A percentile compares a stretch with the other conserved stretches of the same genome.
phyloP scores from a whole-genome alignment of 2,113 vertebrate genomes.

The Calonectris borealis region DNA sequence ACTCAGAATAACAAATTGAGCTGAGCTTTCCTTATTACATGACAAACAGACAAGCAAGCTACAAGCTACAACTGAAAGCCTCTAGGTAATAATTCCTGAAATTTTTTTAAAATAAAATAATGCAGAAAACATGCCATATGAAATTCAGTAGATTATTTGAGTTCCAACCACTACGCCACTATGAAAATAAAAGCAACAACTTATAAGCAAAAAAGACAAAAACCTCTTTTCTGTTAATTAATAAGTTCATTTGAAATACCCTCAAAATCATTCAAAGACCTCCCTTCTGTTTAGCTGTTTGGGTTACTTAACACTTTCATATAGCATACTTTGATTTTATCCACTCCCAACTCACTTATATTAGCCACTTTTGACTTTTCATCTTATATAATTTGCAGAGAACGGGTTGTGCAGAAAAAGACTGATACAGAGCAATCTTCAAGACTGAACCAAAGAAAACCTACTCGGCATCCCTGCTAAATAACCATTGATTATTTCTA shows the following conservation, averaged over 20 bases:
- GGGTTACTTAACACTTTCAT: not conserved
- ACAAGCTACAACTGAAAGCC: not conserved
- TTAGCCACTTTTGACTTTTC: not conserved
- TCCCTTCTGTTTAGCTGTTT: not conserved
- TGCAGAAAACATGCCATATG: not conserved
- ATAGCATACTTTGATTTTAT: not conserved
- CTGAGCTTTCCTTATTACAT: not conserved
- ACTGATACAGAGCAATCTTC: not conserved
- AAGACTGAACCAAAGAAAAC: not conserved
- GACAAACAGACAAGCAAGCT: not conserved
- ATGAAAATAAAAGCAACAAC: not conserved
- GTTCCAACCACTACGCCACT: not conserved
- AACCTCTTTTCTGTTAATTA: not conserved
- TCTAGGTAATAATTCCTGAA: slow-evolving; percentile 35
- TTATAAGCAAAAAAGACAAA: not conserved
- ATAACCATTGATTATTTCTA: not conserved
- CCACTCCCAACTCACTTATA: not conserved
- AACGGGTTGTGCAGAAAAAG: fast-evolving
- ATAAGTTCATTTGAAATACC: not conserved
- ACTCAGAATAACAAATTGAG: not conserved
- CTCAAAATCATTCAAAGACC: not conserved
- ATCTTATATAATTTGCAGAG: not conserved
- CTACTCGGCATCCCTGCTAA: not conserved
- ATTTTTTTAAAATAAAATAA: slow-evolving; percentile 1
- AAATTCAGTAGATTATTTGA: not conserved